Base-by-base conservation (phyloP, 1,140 invertebrate genomes). In the Zaprionus kolodkinae region DNA sequence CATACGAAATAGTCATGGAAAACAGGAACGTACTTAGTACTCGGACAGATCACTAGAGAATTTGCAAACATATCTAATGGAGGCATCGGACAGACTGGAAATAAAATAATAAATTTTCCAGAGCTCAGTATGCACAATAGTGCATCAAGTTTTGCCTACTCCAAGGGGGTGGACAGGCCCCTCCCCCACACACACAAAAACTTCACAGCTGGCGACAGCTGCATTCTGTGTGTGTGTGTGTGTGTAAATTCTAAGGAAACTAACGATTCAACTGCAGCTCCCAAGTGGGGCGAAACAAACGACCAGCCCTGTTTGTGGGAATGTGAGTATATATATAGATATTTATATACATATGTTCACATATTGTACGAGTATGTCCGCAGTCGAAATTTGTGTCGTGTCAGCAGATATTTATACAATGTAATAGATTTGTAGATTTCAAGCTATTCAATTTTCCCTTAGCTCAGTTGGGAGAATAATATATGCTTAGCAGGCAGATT, bases 391-490 rank as follows among this genome's bases (percentile, higher is more conserved):
- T 61, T 69, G 50, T 21, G 21, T 43, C n/a, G 38, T 52, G n/a
- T 68, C 65, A 61, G 48, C 71, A 68, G 48, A 30, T 73, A 43
- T 73, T 68, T 68, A 56, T 33, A 35, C n/a, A 66, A 38, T 35
- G 40, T 48, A 45, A 66, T 33, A 59, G 15, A 52, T 72, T 61
- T 61, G 38, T 9, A 48, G 17, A 60, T 36, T 54, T 38, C 4
- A 56, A 43, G 9, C 30, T 13, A 55, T 55, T 38, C 45, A 21
- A 25, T 50, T 50, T 50, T 25, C 3, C 9, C 45, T 50, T 12
- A 50, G 45, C 45, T 13, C 13, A 40, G 38, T 40, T n/a, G 33
- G 33, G 33, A 30, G 27, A 30, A 30, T 30, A 30, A 30, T 30
- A 30, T 40, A 13, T 40, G 38, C 38, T 40, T 40, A 6, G 38